These are phyloP conservation scores for Chymomyza costata DNA, from an alignment of 1,140 invertebrate genomes.

Conservation along the genomic window DNA sequence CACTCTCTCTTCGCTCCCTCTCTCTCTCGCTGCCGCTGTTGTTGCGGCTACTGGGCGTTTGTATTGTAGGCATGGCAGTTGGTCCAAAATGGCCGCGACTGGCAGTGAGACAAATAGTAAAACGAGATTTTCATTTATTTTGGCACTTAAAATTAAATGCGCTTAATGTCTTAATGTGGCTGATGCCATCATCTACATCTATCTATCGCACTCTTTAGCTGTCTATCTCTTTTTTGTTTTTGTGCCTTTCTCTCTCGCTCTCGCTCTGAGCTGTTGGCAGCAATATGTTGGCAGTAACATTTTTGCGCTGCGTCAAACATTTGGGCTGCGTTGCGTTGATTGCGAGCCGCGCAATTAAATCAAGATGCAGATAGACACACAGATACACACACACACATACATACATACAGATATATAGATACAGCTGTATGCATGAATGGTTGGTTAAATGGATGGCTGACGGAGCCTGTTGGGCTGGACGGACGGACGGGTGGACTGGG, in stretches of 20 bases:
- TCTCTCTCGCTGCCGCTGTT: constrained; percentile 3
- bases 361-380: too few species aligned
- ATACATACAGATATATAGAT: constrained; percentile 8
- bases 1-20: neutral
- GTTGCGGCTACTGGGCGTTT: too few species aligned
- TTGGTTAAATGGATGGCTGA: constrained; percentile 20
- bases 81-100: too few species aligned
- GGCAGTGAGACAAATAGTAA: too few species aligned
- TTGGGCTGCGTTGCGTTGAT: constrained; percentile 19
- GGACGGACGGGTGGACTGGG: too few species aligned
- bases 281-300: too few species aligned
- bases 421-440: constrained; percentile 11
- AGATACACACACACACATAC: constrained; percentile 14
- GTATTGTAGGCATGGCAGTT: too few species aligned
- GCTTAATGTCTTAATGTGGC: constrained; percentile 33
- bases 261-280: too few species aligned
- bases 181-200: too few species aligned
- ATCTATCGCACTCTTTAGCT: too few species aligned
- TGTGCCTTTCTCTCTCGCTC: too few species aligned
- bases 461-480: too few species aligned
- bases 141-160: constrained; percentile 29
- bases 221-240: constrained; percentile 10
- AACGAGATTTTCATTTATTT: constrained; percentile 16
- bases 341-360: constrained; percentile 52
- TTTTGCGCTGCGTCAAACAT: constrained; percentile 5